Base-by-base conservation (phyloP, 2,888 invertebrate species). In the Hirtodrosophila confusa region DNA sequence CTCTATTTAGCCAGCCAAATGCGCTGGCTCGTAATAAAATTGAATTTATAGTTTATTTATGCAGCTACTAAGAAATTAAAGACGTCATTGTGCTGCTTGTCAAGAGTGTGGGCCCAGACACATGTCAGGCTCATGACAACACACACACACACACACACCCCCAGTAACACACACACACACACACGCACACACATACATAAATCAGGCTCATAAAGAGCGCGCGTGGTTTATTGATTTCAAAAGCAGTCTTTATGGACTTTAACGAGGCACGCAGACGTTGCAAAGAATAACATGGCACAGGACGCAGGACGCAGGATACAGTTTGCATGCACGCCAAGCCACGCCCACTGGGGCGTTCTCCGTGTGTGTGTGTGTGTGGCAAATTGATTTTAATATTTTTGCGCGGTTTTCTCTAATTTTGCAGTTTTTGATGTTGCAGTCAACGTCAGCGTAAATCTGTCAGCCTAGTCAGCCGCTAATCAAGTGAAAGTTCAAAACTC, bases 21-120 rank as follows among this genome's bases (percentile, higher is more conserved):
- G 67, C 61, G 45, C 50, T 61, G 53, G 53, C 37, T 35, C 33
- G 65, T 54, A 80, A 66, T 82, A 86, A 86, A 82, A 80, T 84
- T 66, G 69, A 82, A 82, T 84, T 87, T 87, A 82, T 85, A 82
- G 87, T 84, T 85, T 87, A 84, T 84, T 84, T 87, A 84, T 84
- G 83, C 87, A 77, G 83, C 86, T 85, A 85, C 87, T 85, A 82
- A 84, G 84, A 79, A 85, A 87, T 85, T 78, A 85, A 85, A 82
- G 87, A 61, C 57, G 31, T 49, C 41, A 39, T 39, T 41, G 39
- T 41, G 36, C 36, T 49, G 9, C 35, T 23, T 11, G 43, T 48
- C 12, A 10, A 36, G 50, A 44, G 63, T 63, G 49, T 58, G 62
- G 47, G 63, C 56, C 51, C 69, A 83, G 67, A 73, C 78, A 86